Evolutionary conservation across 1,140 invertebrate genomes (phyloP).

Genomic region (Cryptotermes secundus): DNA sequence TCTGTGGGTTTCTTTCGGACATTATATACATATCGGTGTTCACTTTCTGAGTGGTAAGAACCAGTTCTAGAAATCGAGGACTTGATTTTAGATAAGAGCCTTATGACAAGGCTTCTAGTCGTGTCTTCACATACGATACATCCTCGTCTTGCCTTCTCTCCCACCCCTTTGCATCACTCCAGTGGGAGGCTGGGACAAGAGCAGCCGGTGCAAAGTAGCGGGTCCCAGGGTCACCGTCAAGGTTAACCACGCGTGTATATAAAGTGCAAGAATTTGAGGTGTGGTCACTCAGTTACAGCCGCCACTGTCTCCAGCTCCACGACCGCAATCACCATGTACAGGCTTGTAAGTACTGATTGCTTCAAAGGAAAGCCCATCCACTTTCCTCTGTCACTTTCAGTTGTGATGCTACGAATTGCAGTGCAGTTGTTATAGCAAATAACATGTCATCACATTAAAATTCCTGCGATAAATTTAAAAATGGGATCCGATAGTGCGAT

Average conservation of each 20-base stretch:
- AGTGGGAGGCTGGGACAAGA: neutral
- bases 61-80: neutral
- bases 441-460: neutral
- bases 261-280: neutral
- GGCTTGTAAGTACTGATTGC: constrained; percentile 26
- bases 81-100: neutral
- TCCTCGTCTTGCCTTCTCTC: neutral
- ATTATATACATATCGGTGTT: neutral
- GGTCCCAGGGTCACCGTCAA: constrained; percentile 22
- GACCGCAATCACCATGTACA: constrained; percentile 25
- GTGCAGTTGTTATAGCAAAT: neutral
- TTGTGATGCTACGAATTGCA: neutral
- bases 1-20: too few relatives aligned
- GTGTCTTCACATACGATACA: neutral
- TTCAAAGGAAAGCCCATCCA: neutral
- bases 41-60: neutral
- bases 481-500: too few relatives aligned
- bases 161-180: neutral
- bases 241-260: constrained; percentile 16
- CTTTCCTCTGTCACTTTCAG: neutral
- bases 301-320: neutral
- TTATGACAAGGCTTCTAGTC: neutral
- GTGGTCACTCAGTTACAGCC: constrained; percentile 19
- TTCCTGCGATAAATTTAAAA: neutral
- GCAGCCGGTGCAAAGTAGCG: neutral